phyloP scores from a whole-genome alignment of 1,140 invertebrate species.

The Eumeta japonica region DNA sequence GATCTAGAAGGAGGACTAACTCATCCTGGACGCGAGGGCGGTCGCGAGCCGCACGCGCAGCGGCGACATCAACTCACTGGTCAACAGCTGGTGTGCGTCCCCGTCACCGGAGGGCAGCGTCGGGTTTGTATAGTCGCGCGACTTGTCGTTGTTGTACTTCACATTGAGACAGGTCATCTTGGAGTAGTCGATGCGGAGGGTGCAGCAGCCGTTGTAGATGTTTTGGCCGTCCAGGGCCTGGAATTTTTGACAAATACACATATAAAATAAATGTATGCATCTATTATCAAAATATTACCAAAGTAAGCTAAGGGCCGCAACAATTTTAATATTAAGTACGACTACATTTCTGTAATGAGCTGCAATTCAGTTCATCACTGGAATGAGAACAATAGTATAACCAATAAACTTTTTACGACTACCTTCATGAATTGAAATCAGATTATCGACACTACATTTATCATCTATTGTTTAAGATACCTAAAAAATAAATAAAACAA shows the following conservation, averaged over 20 bases:
- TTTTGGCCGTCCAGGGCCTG: slow-evolving; percentile 96
- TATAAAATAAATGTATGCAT: slow-evolving; percentile 1
- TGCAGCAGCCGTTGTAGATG: slow-evolving; percentile 99
- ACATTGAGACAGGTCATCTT: slow-evolving; percentile 97
- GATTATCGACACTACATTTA: too few species aligned
- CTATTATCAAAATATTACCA: too few species aligned
- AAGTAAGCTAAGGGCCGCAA: too few species aligned
- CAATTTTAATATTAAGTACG: too few species aligned
- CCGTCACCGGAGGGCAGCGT: slow-evolving; percentile 90
- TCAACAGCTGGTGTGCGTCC: slow-evolving; percentile 65
- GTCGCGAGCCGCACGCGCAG: slow-evolving; percentile 58
- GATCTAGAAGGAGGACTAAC: too few species aligned
- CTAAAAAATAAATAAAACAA: too few species aligned
- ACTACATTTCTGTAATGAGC: too few species aligned
- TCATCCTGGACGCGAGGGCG: slow-evolving; percentile 51
- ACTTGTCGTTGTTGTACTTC: slow-evolving; percentile 99
- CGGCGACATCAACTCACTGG: slow-evolving; percentile 63
- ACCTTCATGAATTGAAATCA: too few species aligned
- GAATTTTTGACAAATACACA: slow-evolving; percentile 21
- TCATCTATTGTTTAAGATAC: too few species aligned
- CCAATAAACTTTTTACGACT: too few species aligned
- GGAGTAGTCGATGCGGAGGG: slow-evolving; percentile 98
- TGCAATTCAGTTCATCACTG: too few species aligned
- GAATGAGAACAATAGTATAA: too few species aligned
- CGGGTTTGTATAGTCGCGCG: slow-evolving; percentile 97